A percentile compares a stretch with the other conserved stretches of the same genome.
phyloP scores from a whole-genome alignment of 2,797 vertebrate species.

The Hydrocynus forskahlii region DNA sequence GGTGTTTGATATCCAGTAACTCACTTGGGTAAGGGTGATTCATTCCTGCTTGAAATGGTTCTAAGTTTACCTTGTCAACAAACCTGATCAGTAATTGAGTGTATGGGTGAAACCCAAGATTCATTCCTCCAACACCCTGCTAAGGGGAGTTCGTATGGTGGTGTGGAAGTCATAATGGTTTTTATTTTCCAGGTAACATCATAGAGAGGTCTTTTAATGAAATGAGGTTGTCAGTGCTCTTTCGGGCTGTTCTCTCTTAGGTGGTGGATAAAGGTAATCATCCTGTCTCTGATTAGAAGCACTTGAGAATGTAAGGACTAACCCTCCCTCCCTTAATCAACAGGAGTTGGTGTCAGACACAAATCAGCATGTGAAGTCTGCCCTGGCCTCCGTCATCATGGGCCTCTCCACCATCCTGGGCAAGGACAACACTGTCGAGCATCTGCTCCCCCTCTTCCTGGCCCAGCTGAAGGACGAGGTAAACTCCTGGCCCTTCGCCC shows the following conservation, averaged over 20 bases:
- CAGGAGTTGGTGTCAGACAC: constrained; percentile 88
- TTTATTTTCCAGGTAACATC: constrained; percentile 23
- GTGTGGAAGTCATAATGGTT: constrained; percentile 10
- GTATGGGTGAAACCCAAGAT: neutral
- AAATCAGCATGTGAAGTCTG: constrained; percentile 89
- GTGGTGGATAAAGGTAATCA: constrained; percentile 18
- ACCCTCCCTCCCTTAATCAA: constrained; percentile 27
- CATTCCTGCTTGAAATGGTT: constrained; percentile 16
- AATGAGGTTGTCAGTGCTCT: constrained; percentile 38
- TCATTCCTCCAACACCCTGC: neutral
- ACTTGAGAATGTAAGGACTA: constrained; percentile 30
- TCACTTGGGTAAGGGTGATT: constrained; percentile 36
- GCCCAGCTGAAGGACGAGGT: constrained; percentile 90
- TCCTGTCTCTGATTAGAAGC: constrained; percentile 35
- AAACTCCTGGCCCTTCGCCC: constrained; percentile 38
- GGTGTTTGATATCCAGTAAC: constrained; percentile 39
- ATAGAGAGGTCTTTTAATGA: constrained; percentile 12
- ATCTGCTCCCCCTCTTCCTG: constrained; percentile 87
- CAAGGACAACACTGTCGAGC: constrained; percentile 89
- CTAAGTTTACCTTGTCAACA: constrained; percentile 31
- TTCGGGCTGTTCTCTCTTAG: neutral
- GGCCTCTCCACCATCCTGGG: constrained; percentile 87
- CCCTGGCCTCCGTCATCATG: constrained; percentile 88
- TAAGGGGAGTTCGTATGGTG: neutral
- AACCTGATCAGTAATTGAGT: constrained; percentile 19